These are phyloP conservation scores for Ommatoiulus sabulosus DNA, from an alignment of 2,888 invertebrate genomes.

Conservation along the genomic window DNA sequence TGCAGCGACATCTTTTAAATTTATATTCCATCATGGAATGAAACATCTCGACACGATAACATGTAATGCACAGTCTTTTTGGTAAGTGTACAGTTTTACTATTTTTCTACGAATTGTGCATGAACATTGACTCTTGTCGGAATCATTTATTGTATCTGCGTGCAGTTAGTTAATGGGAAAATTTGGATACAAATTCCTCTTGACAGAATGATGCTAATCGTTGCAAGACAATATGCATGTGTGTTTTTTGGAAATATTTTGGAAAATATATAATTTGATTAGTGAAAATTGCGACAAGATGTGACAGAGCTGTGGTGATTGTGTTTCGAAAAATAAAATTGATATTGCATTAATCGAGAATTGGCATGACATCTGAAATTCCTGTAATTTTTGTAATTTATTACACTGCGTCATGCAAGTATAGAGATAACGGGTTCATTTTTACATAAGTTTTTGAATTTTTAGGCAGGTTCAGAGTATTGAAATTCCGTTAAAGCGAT, in stretches of 20 bases:
- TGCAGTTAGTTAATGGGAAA: not conserved
- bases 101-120: not conserved
- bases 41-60: not conserved
- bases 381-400: no score
- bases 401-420: no score
- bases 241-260: not conserved
- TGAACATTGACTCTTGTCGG: not conserved
- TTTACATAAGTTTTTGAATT: no score
- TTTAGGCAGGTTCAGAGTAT: no score
- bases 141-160: not conserved
- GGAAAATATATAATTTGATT: no score
- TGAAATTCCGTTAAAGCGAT: no score
- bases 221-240: not conserved
- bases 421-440: no score
- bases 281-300: no score
- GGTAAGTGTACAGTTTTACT: not conserved
- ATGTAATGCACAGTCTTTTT: not conserved
- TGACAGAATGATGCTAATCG: not conserved
- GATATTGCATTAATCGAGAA: no score
- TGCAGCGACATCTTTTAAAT: constrained; percentile 37
- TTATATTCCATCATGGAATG: not conserved
- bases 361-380: no score
- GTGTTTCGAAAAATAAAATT: no score
- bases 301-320: no score
- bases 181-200: not conserved